Percentiles rank a stretch among this genome's conserved stretches.
Conservation (phyloP, 2,797 vertebrate genomes). For the Cygnus olor region DNA sequence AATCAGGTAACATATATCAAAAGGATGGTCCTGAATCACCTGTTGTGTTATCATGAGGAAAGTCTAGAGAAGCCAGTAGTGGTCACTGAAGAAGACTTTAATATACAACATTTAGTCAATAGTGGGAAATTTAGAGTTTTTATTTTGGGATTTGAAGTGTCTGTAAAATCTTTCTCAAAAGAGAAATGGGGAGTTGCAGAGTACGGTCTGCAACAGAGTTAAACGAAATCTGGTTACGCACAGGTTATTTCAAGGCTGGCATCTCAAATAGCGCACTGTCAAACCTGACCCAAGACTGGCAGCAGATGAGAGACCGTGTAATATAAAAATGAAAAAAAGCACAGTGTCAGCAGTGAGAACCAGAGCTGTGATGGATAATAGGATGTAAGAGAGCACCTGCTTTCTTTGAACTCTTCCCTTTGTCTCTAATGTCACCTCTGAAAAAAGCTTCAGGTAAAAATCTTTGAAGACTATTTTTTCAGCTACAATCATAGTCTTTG, state of each 20-base stretch:
- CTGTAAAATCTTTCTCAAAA: constrained; percentile 17
- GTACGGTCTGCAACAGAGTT: constrained; percentile 1
- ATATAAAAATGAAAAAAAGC: constrained; percentile 25
- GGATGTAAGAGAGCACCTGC: neutral
- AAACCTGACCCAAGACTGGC: neutral
- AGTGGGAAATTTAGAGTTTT: neutral
- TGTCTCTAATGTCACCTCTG: neutral
- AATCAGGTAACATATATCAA: neutral
- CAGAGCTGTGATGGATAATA: constrained; percentile 13
- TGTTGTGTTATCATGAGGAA: neutral
- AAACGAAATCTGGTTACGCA: constrained; percentile 17
- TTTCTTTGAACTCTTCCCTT: constrained; percentile 14
- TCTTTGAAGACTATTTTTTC: neutral
- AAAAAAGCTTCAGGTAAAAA: neutral
- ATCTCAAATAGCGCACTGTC: constrained; percentile 10
- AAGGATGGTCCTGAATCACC: neutral
- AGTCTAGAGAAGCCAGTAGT: neutral
- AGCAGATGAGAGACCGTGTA: constrained; percentile 12
- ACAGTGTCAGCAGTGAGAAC: neutral
- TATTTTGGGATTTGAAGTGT: neutral
- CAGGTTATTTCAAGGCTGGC: constrained; percentile 28
- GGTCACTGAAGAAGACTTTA: neutral
- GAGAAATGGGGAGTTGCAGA: constrained; percentile 40
- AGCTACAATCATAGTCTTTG: neutral
- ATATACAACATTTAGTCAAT: neutral